Percentiles rank a stretch among this genome's conserved stretches.
Conservation (phyloP, 1,140 invertebrate species). For the Planococcus citri region DNA sequence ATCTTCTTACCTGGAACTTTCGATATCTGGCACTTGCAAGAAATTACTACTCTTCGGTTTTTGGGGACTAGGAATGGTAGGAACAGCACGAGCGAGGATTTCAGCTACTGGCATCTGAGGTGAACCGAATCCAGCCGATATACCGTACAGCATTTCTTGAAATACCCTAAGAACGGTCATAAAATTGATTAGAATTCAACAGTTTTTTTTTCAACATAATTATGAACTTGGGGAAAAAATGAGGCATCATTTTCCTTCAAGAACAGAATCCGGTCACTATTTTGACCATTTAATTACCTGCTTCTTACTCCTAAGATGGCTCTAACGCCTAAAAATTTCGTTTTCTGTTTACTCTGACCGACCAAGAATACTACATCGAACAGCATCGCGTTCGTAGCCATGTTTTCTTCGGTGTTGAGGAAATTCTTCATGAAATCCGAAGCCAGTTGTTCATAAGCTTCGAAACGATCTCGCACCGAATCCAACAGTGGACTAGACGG, state of each 20-base stretch:
- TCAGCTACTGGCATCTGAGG: constrained; percentile 83
- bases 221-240: too few relatives aligned
- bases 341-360: constrained; percentile 79
- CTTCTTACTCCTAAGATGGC: constrained; percentile 82
- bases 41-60: constrained; percentile 85
- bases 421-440: constrained; percentile 85
- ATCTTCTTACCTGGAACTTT: constrained; percentile 46
- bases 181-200: constrained; percentile 8
- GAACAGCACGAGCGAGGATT: constrained; percentile 66
- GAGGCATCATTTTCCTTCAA: too few relatives aligned
- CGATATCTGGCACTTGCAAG: constrained; percentile 65
- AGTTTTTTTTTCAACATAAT: too few relatives aligned
- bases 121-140: constrained; percentile 84
- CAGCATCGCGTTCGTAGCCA: constrained; percentile 55
- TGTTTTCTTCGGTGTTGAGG: constrained; percentile 61
- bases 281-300: constrained; percentile 45
- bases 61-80: constrained; percentile 66
- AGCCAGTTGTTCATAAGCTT: constrained; percentile 84
- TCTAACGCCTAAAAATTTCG: constrained; percentile 61
- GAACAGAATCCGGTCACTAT: too few relatives aligned
- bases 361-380: constrained; percentile 87
- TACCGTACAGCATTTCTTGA: constrained; percentile 90
- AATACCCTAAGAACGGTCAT: constrained; percentile 44
- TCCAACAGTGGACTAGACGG: constrained; percentile 83
- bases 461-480: constrained; percentile 80